A percentile compares a stretch with the other conserved stretches of the same genome.
These are phyloP conservation scores for Hypsopygia costalis DNA, from an alignment of 2,888 invertebrate genomes.

Conservation along the genomic window DNA sequence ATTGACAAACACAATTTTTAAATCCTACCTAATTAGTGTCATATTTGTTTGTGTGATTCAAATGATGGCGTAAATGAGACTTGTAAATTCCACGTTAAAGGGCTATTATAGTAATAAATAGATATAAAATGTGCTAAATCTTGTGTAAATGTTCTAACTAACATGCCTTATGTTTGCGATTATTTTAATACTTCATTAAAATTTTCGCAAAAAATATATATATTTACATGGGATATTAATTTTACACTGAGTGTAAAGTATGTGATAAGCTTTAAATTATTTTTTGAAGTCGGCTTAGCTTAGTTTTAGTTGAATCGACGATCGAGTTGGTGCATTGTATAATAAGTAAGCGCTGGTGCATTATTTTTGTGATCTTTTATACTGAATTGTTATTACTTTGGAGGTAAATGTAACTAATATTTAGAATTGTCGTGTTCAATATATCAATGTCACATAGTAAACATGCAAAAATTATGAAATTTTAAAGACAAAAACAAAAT, in stretches of 20 bases:
- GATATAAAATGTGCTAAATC: constrained; percentile 28
- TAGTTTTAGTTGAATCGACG: constrained; percentile 35
- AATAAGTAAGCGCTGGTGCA: constrained; percentile 56
- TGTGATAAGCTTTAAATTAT: constrained; percentile 78
- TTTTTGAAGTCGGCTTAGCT: constrained; percentile 52
- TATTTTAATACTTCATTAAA: constrained; percentile 12
- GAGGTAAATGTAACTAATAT: constrained; percentile 17
- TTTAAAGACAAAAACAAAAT: neutral
- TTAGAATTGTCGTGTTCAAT: constrained; percentile 11
- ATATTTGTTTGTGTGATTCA: constrained; percentile 44
- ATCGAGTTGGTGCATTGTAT: constrained; percentile 49
- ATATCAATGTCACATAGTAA: neutral
- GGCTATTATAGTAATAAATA: constrained; percentile 29
- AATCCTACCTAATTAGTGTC: constrained; percentile 44
- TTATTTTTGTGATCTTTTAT: constrained; percentile 65
- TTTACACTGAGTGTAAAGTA: constrained; percentile 52
- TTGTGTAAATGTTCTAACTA: constrained; percentile 19
- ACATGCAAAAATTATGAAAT: neutral
- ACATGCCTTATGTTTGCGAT: constrained; percentile 25
- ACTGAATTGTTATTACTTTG: constrained; percentile 42
- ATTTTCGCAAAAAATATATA: constrained; percentile 20
- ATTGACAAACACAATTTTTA: constrained; percentile 21
- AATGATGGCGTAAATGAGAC: constrained; percentile 31
- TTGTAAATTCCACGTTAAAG: constrained; percentile 37
- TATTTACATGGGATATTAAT: constrained; percentile 32